phyloP scores from a whole-genome alignment of 2,797 vertebrate species.

The Helicolenus hilgendorfi region DNA sequence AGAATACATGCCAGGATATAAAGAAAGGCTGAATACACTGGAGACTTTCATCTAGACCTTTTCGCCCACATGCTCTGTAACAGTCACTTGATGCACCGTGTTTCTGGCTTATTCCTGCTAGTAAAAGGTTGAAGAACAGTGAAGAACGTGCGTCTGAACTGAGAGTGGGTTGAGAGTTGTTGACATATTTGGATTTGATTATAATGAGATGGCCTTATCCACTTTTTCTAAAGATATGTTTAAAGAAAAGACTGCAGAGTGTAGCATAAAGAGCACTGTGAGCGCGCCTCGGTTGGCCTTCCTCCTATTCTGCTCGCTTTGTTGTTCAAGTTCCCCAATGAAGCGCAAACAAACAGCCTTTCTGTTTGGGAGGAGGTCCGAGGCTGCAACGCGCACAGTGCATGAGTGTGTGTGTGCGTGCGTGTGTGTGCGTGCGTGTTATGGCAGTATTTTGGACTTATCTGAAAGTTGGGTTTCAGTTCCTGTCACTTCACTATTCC shows the following conservation, averaged over 20 bases:
- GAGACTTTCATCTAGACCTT: conserved; percentile 73
- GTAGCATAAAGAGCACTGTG: conserved; percentile 65
- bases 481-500: conserved; percentile 43
- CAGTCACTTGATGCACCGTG: conserved; percentile 63
- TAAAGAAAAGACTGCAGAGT: conserved; percentile 46
- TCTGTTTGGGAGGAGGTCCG: conserved; percentile 48
- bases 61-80: conserved; percentile 63
- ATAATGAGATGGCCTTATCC: conserved; percentile 59
- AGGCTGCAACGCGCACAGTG: conserved; percentile 28
- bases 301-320: conserved; percentile 68
- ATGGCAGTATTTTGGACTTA: neutral
- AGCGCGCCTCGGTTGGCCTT: conserved; percentile 60
- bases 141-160: neutral
- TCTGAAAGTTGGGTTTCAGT: conserved; percentile 48
- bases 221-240: conserved; percentile 37
- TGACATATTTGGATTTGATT: conserved; percentile 60
- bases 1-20: conserved; percentile 85
- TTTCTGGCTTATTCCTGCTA: conserved; percentile 59
- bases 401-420: neutral
- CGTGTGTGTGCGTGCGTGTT: neutral
- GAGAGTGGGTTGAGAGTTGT: neutral
- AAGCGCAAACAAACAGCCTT: conserved; percentile 64
- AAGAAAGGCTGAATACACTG: conserved; percentile 71
- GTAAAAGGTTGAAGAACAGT: conserved; percentile 61
- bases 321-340: conserved; percentile 66